Evolutionary conservation across 2,797 vertebrate genomes (phyloP), one percentile per base, ranked within the genome.

Genomic region (Acanthis flammea): DNA sequence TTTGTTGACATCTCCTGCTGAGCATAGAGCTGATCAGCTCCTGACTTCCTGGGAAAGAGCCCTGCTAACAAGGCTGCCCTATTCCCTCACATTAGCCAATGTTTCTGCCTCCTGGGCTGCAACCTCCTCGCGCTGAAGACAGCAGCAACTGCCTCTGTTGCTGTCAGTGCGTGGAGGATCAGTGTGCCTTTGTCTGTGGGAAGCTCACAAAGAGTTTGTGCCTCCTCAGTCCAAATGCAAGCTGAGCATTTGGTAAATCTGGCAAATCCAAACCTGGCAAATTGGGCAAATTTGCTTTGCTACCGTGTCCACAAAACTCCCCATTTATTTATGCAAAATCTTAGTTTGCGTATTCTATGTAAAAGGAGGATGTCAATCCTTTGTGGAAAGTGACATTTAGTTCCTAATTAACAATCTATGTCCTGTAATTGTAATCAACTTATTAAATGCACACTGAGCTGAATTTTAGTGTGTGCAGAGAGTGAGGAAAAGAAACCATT

Each of bases 1-100:
- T 94, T 85, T 91, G 94, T 94, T 95, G 95, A 96, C 79, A 70
- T 96, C 94, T 96, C 90, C 93, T 85, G 84, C 94, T 95, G 91
- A 91, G 90, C 2, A 0, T 12, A 9, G 70, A 75, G 87, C 78
- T 89, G 92, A 96, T 87, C 92, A 90, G 78, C 84, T 94, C 86
- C 91, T 94, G 87, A 72, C 89, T 96, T 95, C 90, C 87, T 91
- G 89, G 91, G 92, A 96, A 96, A 94, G 81, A 78, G 71, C 62
- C 90, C 73, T 0, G 1, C 28, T 84, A 95, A 94, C 89, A 94
- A 95, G 92, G 78, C 76, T 80, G 41, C 27, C 54, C 90, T 94
- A 90, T 91, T 95, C 57, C 94, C 76, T 54, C 78, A 2, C 2
- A 3, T 58, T 66, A 86, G 67, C 67, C 73, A 54, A 65, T 5